Percentiles rank a stretch among this genome's conserved stretches.
phyloP scores from a whole-genome alignment of 2,797 vertebrate genomes.

The Benthosema pterotum region DNA sequence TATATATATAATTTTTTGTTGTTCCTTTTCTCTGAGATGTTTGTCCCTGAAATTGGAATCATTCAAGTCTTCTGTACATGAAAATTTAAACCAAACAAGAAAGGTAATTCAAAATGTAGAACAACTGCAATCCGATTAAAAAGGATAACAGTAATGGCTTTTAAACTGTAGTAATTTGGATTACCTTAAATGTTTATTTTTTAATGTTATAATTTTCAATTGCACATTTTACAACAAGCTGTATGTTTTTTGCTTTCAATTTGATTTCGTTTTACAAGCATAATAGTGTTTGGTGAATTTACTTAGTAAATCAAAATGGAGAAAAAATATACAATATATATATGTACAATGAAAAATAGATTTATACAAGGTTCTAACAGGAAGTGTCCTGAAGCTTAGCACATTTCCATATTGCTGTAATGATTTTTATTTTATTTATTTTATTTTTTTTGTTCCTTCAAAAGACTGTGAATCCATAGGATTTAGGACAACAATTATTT shows the following conservation, averaged over 20 bases:
- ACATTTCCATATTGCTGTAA: constrained; percentile 84
- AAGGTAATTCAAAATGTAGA: constrained; percentile 76
- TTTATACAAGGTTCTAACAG: constrained; percentile 79
- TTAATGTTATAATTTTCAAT: constrained; percentile 65
- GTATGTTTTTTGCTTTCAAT: constrained; percentile 75
- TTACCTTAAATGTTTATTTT: constrained; percentile 71
- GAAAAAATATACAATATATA: constrained; percentile 56
- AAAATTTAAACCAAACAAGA: constrained; percentile 72
- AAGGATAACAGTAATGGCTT: constrained; percentile 78
- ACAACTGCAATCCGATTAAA: constrained; percentile 73
- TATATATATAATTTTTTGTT: no score
- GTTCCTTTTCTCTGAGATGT: constrained; percentile 37
- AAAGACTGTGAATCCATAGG: constrained; percentile 84
- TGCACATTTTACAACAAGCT: constrained; percentile 76
- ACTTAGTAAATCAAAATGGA: constrained; percentile 74
- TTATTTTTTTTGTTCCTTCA: constrained; percentile 65
- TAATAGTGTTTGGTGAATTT: constrained; percentile 81
- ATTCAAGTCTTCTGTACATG: constrained; percentile 70
- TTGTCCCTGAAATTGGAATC: constrained; percentile 65
- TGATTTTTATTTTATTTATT: constrained; percentile 36
- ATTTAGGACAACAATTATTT: constrained; percentile 73
- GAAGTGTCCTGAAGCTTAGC: constrained; percentile 79
- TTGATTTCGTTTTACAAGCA: constrained; percentile 71
- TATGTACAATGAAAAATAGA: constrained; percentile 69
- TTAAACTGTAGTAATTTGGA: constrained; percentile 76